A percentile compares a stretch with the other conserved stretches of the same genome.
These are phyloP conservation scores for Canis aureus DNA, from an alignment of 2,113 vertebrate species.

Conservation along the genomic window DNA sequence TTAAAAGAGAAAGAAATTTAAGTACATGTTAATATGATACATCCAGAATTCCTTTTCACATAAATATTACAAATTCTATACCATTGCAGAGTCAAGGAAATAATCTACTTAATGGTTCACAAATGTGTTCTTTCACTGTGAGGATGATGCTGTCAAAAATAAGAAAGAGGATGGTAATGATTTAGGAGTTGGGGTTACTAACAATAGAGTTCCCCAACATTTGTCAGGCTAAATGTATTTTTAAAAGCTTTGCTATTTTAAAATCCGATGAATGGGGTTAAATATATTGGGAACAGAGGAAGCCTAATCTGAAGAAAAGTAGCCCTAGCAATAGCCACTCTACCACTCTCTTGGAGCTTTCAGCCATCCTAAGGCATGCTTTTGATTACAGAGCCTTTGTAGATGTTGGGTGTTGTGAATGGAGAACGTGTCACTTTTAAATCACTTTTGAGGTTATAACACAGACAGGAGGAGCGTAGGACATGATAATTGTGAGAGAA, in stretches of 20 bases:
- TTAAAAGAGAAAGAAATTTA: constrained; percentile 89
- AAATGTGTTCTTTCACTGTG: neutral
- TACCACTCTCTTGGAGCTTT: constrained; percentile 85
- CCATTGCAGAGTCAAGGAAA: constrained; percentile 82
- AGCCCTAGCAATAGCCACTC: constrained; percentile 88
- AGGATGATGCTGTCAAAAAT: neutral
- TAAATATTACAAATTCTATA: constrained; percentile 69
- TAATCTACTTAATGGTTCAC: constrained; percentile 65
- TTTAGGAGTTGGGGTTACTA: constrained; percentile 87
- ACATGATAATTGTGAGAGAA: constrained; percentile 90
- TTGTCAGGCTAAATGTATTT: constrained; percentile 95
- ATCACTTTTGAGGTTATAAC: constrained; percentile 85
- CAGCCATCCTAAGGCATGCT: constrained; percentile 90
- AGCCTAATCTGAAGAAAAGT: constrained; percentile 92
- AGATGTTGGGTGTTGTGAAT: constrained; percentile 89
- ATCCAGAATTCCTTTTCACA: constrained; percentile 73
- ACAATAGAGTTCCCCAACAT: constrained; percentile 93
- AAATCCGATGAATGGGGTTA: constrained; percentile 91
- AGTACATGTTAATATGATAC: constrained; percentile 60
- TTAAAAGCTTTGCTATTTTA: constrained; percentile 91
- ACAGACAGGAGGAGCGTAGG: constrained; percentile 93
- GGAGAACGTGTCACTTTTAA: constrained; percentile 84
- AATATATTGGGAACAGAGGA: constrained; percentile 86
- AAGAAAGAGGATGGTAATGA: neutral
- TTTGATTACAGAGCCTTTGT: constrained; percentile 93